Conservation (phyloP, 92 coral and sea anemone species). For the Scolanthus callimorphus region DNA sequence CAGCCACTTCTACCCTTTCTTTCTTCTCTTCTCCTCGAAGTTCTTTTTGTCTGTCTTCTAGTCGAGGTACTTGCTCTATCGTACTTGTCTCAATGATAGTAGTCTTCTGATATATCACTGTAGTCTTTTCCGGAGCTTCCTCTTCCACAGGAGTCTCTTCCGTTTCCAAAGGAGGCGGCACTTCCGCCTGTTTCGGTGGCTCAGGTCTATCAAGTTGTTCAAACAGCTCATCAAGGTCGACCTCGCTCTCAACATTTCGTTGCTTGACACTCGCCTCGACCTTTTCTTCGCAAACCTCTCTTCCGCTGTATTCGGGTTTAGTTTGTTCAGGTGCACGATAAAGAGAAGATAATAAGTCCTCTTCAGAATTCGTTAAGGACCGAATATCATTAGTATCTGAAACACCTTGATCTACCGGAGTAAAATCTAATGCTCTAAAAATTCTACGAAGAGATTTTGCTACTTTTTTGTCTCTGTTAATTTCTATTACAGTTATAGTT, state of each 20-base stretch:
- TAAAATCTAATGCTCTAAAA: constrained; percentile 9
- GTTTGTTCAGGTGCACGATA: constrained; percentile 5
- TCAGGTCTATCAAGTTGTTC: constrained; percentile 6
- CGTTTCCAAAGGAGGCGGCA: not conserved
- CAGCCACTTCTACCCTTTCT: not conserved
- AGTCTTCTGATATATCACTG: no score
- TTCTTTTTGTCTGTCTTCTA: no score
- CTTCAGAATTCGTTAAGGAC: constrained; percentile 18
- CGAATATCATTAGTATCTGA: constrained; percentile 4
- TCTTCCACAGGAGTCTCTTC: not conserved
- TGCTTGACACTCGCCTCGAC: constrained; percentile 11
- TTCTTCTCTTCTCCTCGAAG: not conserved
- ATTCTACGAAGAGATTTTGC: constrained; percentile 15
- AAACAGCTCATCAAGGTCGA: constrained; percentile 26
- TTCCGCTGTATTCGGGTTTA: not conserved
- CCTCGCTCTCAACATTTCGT: constrained; percentile 35
- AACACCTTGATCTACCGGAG: constrained; percentile 13
- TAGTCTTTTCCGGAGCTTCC: not conserved
- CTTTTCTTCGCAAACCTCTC: constrained; percentile 8
- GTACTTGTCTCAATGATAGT: no score
- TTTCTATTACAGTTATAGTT: constrained; percentile 9
- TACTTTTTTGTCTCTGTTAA: constrained; percentile 18
- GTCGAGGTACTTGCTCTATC: no score
- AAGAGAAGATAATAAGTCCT: constrained; percentile 3
- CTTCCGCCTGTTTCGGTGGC: not conserved